Conservation (phyloP, 2,113 vertebrate genomes). For the Camelus dromedarius region DNA sequence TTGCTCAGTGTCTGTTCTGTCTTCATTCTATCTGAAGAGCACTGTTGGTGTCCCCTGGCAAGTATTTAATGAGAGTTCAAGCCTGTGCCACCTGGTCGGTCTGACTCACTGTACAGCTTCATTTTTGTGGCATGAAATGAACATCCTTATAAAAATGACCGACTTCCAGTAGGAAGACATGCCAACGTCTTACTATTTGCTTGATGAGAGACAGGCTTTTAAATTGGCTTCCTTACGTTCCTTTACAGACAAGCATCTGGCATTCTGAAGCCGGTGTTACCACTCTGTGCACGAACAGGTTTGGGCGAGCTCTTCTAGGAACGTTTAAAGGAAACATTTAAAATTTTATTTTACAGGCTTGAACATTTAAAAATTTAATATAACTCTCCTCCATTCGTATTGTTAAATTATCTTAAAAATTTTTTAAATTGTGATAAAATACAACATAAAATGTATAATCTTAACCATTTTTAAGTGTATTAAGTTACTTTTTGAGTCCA, state of each 20-base stretch:
- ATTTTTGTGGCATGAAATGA: background rate
- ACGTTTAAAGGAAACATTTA: background rate
- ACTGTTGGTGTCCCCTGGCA: background rate
- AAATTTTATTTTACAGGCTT: background rate
- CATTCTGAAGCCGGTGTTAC: accelerated
- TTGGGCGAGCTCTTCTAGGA: background rate
- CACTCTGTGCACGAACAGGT: accelerated
- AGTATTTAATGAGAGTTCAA: background rate
- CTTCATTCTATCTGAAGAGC: background rate
- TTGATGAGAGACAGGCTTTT: background rate
- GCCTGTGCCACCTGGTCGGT: background rate
- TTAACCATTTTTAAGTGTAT: background rate
- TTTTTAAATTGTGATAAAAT: background rate
- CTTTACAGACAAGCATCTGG: background rate
- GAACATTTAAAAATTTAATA: background rate
- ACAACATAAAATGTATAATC: background rate
- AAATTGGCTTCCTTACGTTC: background rate
- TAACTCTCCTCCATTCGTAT: background rate
- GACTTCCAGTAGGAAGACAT: background rate
- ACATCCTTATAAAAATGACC: background rate
- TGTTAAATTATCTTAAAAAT: background rate
- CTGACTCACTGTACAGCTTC: background rate
- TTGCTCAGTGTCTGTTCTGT: background rate
- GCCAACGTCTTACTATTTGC: background rate
- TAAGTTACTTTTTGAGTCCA: background rate